phyloP scores from a whole-genome alignment of 2,888 invertebrate species.

The Cancer borealis region DNA sequence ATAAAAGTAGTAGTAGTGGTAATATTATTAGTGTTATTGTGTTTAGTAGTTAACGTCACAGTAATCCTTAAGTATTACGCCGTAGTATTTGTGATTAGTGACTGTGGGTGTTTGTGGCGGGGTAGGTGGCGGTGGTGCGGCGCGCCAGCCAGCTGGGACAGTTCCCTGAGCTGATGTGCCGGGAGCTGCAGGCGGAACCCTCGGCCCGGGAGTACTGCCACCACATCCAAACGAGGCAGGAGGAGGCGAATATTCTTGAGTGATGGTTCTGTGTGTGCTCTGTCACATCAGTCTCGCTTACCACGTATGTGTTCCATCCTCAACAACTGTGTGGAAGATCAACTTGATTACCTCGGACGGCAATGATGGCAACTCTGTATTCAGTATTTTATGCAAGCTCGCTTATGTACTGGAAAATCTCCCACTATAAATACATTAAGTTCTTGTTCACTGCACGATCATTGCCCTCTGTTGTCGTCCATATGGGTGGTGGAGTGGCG shows the following conservation, averaged over 20 bases:
- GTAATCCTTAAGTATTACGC: not conserved
- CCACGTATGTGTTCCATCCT: too few species aligned
- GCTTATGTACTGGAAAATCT: not conserved
- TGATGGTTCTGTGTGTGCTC: not conserved
- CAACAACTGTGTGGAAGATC: not conserved
- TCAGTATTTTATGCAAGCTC: not conserved
- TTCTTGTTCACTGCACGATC: not conserved
- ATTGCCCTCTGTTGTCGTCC: slow-evolving; percentile 4
- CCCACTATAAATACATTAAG: not conserved
- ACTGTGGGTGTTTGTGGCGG: not conserved
- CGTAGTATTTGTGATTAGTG: not conserved
- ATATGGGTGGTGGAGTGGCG: not conserved
- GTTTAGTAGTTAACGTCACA: not conserved
- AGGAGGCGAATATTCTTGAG: not conserved
- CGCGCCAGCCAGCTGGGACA: not conserved
- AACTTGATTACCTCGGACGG: not conserved
- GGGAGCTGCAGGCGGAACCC: not conserved
- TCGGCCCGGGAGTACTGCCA: slow-evolving; percentile 22
- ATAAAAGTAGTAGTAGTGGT: not conserved
- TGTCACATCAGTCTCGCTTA: not conserved
- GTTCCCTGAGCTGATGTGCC: slow-evolving; percentile 52
- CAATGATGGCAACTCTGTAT: not conserved
- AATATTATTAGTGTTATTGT: not conserved
- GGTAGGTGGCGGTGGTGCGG: slow-evolving; percentile 44
- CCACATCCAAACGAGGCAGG: not conserved